Evolutionary conservation across 2,888 invertebrate genomes (phyloP), one percentile per base, ranked within the genome.

Genomic region (Ophion costatus): DNA sequence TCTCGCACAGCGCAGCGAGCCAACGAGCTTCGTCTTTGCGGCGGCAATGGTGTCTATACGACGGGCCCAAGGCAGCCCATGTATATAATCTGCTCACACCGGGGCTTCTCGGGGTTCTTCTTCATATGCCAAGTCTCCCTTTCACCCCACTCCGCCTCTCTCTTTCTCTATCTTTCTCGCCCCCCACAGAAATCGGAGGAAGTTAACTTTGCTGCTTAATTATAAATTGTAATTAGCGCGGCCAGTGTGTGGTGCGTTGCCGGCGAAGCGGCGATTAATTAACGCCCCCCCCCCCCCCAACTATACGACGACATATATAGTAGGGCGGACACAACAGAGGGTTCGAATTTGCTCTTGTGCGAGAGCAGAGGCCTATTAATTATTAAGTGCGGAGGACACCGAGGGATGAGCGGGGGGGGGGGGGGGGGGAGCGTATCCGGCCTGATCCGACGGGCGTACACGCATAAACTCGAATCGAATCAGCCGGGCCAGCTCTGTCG

Each of bases 161-260:
- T 64, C 75, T 17, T 70, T 64, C 81, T 75, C 70, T 57, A 51
- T 22, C 45, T 56, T 22, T 73, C 73, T 61, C 83, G 76, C 85
- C 75, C 80, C 82, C 80, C 83, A 80, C 86, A 87, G 88, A 71
- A 78, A 56, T 67, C 61, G 69, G 63, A 82, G 81, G 81, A 80
- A 82, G 82, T 82, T 80, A 80, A 89, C 89, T 91, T 89, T 89
- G 90, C 90, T 91, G 90, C 89, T 93, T 93, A 93, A 93, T 93
- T 93, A 92, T 93, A 93, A 93, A 93, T 92, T 92, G 92, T 93
- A 93, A 93, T 93, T 92, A 93, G 91, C 91, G 90, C 88, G 89
- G 88, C 87, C 87, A 56, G 79, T 78, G 61, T 63, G 79, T 85
- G 86, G 85, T 84, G 89, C 87, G 74, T 69, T 88, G 87, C 90